phyloP scores from a whole-genome alignment of 64 coral and sea anemone genomes.

The Pocillopora damicornis region DNA sequence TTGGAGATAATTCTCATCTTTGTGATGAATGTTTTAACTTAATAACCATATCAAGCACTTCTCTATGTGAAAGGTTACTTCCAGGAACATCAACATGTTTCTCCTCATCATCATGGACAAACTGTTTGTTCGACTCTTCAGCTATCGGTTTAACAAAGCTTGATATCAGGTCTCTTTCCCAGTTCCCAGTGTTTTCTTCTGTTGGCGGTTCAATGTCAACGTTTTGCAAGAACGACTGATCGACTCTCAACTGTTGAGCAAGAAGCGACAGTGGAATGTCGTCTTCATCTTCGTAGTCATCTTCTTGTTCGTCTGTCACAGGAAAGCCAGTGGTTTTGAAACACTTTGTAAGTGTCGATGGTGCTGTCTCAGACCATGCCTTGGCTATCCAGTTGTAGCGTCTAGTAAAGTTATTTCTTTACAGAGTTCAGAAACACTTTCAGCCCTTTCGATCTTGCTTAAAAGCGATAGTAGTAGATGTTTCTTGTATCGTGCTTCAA shows the following conservation, averaged over 20 bases:
- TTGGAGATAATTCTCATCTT: too few species aligned
- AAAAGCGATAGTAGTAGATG: neutral
- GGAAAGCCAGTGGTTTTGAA: slow-evolving; percentile 6
- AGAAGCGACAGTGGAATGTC: neutral
- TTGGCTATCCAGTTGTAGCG: slow-evolving; percentile 8
- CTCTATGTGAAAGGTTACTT: too few species aligned
- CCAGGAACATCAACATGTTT: too few species aligned
- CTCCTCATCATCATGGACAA: too few species aligned
- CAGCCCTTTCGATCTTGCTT: slow-evolving; percentile 16
- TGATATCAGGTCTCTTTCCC: neutral
- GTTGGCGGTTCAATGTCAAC: slow-evolving; percentile 6
- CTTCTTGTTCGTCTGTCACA: neutral
- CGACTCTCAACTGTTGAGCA: slow-evolving; percentile 14
- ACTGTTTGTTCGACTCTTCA: too few species aligned
- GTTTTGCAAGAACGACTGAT: slow-evolving; percentile 14
- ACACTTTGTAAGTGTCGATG: neutral
- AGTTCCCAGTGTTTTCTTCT: slow-evolving; percentile 8
- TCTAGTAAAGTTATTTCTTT: neutral
- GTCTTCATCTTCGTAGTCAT: slow-evolving; percentile 6
- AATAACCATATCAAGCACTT: too few species aligned
- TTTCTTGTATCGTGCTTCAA: slow-evolving; percentile 5
- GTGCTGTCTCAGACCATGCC: neutral
- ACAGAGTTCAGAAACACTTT: slow-evolving; percentile 8
- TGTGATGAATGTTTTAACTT: too few species aligned
- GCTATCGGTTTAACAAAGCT: too few species aligned